A percentile compares a stretch with the other conserved stretches of the same genome.
phyloP scores from a whole-genome alignment of 2,888 invertebrate genomes.

The Thymelicus acteon region DNA sequence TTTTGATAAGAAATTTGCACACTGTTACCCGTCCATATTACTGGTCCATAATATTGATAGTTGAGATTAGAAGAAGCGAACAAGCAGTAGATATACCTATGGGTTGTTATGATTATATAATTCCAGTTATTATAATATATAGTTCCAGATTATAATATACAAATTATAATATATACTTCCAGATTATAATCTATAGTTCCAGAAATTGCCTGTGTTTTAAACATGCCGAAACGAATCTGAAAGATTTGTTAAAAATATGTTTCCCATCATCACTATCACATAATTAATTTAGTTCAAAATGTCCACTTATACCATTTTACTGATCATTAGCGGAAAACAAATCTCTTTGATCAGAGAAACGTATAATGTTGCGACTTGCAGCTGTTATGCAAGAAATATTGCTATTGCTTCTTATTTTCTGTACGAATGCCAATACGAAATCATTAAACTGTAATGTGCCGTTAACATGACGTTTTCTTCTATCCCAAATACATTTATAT shows the following conservation, averaged over 20 bases:
- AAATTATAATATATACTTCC: no score
- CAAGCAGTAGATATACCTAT: no score
- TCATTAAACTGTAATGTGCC: not conserved
- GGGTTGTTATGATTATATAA: no score
- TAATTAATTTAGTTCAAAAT: constrained; percentile 2
- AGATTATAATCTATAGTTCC: no score
- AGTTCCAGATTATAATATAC: no score
- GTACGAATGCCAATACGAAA: not conserved
- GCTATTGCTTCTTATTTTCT: constrained; percentile 15
- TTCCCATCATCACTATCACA: no score
- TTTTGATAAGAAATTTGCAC: no score
- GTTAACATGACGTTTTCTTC: not conserved
- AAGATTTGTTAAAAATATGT: not conserved
- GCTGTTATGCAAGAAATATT: constrained; percentile 19
- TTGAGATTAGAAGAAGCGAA: no score
- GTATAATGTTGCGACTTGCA: constrained; percentile 7
- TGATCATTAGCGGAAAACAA: not conserved
- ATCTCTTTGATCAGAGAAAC: constrained; percentile 19
- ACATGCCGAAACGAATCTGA: not conserved
- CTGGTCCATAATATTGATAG: no score
- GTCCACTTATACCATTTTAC: not conserved
- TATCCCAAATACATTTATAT: not conserved
- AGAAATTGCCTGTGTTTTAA: not conserved
- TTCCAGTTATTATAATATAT: no score
- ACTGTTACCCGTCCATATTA: no score